Evolutionary conservation across 2,797 vertebrate species (phyloP).

Genomic region (Artibeus lituratus): DNA sequence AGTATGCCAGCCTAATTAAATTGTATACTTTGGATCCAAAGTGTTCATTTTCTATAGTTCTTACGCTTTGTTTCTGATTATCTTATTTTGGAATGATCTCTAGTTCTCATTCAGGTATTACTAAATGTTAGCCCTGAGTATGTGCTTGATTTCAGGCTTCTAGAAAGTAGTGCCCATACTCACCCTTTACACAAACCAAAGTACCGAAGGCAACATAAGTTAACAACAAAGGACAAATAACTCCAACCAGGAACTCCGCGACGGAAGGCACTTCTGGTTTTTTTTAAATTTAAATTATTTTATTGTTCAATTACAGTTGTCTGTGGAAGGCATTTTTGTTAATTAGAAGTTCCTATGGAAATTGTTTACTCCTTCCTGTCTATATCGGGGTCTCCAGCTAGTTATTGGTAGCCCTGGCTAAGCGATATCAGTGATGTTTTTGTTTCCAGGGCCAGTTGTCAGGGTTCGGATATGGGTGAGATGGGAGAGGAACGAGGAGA

Average conservation of each 20-base stretch:
- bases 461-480: not conserved
- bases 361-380: not conserved
- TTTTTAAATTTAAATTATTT: no score
- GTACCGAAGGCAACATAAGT: conserved; percentile 5
- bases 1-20: not conserved
- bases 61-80: not conserved
- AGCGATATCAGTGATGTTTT: not conserved
- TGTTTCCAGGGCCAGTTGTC: not conserved
- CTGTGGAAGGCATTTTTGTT: not conserved
- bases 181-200: not conserved
- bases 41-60: not conserved
- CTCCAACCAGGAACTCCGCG: not conserved
- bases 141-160: not conserved
- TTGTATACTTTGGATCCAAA: not conserved
- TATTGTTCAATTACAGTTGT: no score
- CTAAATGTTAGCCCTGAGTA: not conserved
- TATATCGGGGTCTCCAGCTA: not conserved
- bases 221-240: conserved; percentile 7
- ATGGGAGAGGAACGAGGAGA: not conserved
- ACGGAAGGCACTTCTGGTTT: not conserved
- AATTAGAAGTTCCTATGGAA: not conserved
- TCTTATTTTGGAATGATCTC: conserved; percentile 23
- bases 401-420: not conserved
- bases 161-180: not conserved
- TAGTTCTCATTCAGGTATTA: not conserved